Evolutionary conservation across 2,888 invertebrate genomes (phyloP).

Genomic region (Digitonthophagus gazella): DNA sequence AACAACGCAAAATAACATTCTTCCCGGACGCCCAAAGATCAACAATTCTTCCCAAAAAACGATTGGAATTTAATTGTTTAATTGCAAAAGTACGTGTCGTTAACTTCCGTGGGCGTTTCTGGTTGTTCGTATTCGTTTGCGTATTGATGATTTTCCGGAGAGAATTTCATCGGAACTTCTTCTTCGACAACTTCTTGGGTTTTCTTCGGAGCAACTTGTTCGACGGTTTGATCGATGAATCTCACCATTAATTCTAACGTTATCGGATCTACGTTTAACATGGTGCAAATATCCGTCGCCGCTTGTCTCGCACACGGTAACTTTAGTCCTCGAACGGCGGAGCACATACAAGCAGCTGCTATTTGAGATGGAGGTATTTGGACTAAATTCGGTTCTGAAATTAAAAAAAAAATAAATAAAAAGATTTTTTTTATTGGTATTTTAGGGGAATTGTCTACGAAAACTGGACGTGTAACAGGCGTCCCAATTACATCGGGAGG

Average conservation of each 20-base stretch:
- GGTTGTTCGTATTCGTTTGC: slow-evolving; percentile 49
- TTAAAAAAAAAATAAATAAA: slow-evolving; percentile 34
- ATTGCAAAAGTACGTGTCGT: slow-evolving; percentile 45
- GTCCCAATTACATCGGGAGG: not conserved
- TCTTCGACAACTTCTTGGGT: slow-evolving; percentile 20
- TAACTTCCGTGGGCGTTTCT: slow-evolving; percentile 51
- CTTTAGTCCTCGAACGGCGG: slow-evolving; percentile 63
- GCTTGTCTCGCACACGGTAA: slow-evolving; percentile 51
- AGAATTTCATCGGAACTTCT: slow-evolving; percentile 25
- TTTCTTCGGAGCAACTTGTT: slow-evolving; percentile 47
- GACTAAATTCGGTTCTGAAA: slow-evolving; percentile 71
- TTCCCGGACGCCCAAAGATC: too few relatives aligned
- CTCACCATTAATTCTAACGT: slow-evolving; percentile 58
- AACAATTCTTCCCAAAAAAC: too few relatives aligned
- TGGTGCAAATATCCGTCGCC: slow-evolving; percentile 46
- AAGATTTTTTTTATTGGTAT: too few relatives aligned
- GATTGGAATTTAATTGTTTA: slow-evolving; percentile 37
- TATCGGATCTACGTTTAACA: slow-evolving; percentile 55
- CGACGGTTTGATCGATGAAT: slow-evolving; percentile 60
- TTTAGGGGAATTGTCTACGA: not conserved
- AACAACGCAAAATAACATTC: not conserved
- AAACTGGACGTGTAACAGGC: not conserved
- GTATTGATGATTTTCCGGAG: slow-evolving; percentile 38
- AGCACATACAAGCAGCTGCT: slow-evolving; percentile 68
- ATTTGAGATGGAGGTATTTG: slow-evolving; percentile 69